Evolutionary conservation across 2,113 vertebrate species (phyloP).

Genomic region (Hucho hucho): DNA sequence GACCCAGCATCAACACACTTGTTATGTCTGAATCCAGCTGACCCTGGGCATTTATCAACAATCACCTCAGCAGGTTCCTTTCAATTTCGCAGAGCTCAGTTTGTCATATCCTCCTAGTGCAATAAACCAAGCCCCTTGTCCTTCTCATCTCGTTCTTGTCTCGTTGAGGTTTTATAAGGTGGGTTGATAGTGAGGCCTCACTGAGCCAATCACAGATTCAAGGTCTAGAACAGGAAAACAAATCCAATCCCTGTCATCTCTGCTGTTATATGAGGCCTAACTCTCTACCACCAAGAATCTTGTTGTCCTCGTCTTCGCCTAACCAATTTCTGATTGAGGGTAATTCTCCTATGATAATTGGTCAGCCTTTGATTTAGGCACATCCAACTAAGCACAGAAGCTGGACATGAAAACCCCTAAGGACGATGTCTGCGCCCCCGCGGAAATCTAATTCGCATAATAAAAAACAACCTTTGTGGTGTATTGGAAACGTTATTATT

Average conservation of each 20-base stretch:
- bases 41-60: conserved; percentile 19
- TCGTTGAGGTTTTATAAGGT: background rate
- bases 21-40: conserved; percentile 38
- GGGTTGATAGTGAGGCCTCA: background rate
- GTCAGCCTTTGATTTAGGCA: background rate
- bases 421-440: background rate
- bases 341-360: background rate
- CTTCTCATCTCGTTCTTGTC: background rate
- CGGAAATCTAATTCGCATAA: no score
- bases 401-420: background rate
- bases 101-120: background rate
- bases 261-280: no score
- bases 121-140: background rate
- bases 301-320: no score
- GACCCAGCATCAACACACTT: conserved; percentile 42
- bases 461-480: no score
- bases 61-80: background rate
- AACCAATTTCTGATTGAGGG: no score
- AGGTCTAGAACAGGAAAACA: background rate
- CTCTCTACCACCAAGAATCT: no score
- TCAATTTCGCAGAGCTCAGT: background rate
- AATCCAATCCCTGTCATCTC: background rate
- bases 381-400: no score
- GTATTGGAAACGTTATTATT: no score
- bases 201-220: background rate